Evolutionary conservation across 2,888 invertebrate genomes (phyloP), one percentile per base, ranked within the genome.

Genomic region (Thera obeliscata): DNA sequence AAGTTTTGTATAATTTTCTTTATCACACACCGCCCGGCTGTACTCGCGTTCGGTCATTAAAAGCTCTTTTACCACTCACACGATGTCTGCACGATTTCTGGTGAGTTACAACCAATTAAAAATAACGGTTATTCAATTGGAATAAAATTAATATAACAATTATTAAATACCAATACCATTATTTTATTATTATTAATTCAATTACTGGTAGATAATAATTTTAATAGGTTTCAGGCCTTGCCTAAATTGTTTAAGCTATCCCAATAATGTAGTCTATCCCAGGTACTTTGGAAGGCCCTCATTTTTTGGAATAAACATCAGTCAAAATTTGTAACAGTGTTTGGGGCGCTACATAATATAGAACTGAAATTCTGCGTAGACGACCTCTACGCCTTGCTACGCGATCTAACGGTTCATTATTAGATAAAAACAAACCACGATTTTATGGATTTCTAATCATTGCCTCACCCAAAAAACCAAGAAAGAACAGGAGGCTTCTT

Each of bases 1-100:
- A 89, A 91, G 88, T 91, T 89, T 90, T 87, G 88, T 90, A 86
- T 84, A 89, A 91, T 90, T 91, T 87, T 91, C 88, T 91, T 91
- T 91, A 91, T 90, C 92, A 93, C 87, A 91, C 81, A 89, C 86
- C 87, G 76, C 75, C 82, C 78, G 88, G 76, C 87, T 82, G 89
- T 80, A 79, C 80, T 79, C 80, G 88, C 84, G 90, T 74, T 87
- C 87, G 88, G 88, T 86, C 83, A 83, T 78, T 81, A 78, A 61
- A 76, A 77, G 76, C 77, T 81, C 78, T 78, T 69, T 74, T 75
- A 73, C 74, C 71, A 70, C 73, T 78, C 78, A 77, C 84, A 87
- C 75, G 77, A 94, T 94, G 94, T 90, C 90, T 83, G 87, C 89
- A 76, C 89, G 88, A 80, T 81, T 94, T 84, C 83, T 94, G 94